A percentile compares a stretch with the other conserved stretches of the same genome.
These are phyloP conservation scores for Synanthedon myopaeformis DNA, from an alignment of 2,888 invertebrate species.

Conservation along the genomic window DNA sequence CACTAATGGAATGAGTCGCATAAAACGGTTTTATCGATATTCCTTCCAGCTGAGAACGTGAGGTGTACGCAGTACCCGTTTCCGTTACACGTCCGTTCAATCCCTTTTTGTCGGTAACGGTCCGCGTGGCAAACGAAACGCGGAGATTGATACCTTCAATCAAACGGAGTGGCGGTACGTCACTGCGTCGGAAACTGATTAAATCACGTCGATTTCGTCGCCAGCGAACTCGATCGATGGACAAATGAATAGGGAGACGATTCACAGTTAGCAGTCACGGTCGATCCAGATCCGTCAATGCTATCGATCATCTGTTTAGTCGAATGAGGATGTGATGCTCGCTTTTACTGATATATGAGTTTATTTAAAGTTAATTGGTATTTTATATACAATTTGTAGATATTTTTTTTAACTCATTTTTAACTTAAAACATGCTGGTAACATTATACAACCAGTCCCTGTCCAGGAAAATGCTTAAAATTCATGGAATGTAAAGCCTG, in stretches of 20 bases:
- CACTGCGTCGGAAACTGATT: constrained; percentile 56
- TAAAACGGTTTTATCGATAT: constrained; percentile 45
- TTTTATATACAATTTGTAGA: too few species aligned
- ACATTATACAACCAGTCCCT: too few species aligned
- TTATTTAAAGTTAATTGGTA: too few species aligned
- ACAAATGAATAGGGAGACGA: constrained; percentile 46
- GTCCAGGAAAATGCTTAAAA: too few species aligned
- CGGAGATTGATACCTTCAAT: constrained; percentile 64
- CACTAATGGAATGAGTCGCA: constrained; percentile 46
- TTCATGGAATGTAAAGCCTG: too few species aligned
- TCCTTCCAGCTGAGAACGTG: constrained; percentile 54
- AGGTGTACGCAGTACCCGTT: constrained; percentile 55
- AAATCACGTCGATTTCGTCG: constrained; percentile 62
- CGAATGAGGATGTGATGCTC: too few species aligned
- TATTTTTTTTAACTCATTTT: too few species aligned
- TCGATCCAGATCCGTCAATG: constrained; percentile 40
- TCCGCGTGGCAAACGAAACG: constrained; percentile 56
- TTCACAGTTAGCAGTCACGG: constrained; percentile 52
- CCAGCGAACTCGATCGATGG: constrained; percentile 21
- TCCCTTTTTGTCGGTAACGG: constrained; percentile 66
- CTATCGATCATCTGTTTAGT: constrained; percentile 26
- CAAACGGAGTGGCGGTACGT: constrained; percentile 53
- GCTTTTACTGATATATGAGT: too few species aligned
- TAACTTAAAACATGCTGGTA: too few species aligned
- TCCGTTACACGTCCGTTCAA: constrained; percentile 58